These are phyloP conservation scores for Cichlasoma orientale DNA, from an alignment of 2,797 vertebrate species.

Conservation along the genomic window DNA sequence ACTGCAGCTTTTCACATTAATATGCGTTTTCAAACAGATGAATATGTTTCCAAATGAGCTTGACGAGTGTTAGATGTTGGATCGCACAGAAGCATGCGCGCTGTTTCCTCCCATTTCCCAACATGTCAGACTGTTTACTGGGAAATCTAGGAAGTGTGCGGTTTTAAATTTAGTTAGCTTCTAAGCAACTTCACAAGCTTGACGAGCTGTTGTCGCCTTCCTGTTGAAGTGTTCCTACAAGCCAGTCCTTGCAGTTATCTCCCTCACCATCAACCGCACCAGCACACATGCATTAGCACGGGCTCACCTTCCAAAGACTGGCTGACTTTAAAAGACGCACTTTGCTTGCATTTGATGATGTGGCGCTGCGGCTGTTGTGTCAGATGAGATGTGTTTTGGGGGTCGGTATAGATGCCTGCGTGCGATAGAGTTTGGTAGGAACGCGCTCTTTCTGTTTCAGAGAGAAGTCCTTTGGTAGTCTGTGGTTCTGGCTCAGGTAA, in stretches of 20 bases:
- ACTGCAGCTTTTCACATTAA: not conserved
- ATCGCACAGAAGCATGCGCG: not conserved
- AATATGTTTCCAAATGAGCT: not conserved
- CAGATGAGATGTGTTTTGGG: slow-evolving; percentile 64
- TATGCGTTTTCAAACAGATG: not conserved
- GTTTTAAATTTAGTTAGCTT: slow-evolving; percentile 37
- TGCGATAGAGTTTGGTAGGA: slow-evolving; percentile 48
- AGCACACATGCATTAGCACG: slow-evolving; percentile 15
- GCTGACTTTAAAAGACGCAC: slow-evolving; percentile 38
- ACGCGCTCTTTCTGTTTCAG: slow-evolving; percentile 25
- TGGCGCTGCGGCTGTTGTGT: slow-evolving; percentile 57
- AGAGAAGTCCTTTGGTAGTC: slow-evolving; percentile 27
- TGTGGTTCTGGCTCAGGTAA: slow-evolving; percentile 59
- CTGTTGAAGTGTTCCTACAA: not conserved
- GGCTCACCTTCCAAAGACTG: slow-evolving; percentile 53
- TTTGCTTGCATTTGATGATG: slow-evolving; percentile 43
- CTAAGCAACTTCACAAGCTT: slow-evolving; percentile 7
- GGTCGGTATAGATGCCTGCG: slow-evolving; percentile 59
- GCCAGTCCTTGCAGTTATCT: not conserved
- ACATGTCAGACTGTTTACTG: not conserved
- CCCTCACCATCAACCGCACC: slow-evolving; percentile 6
- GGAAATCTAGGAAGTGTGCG: not conserved
- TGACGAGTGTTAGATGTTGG: not conserved
- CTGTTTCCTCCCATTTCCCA: not conserved
- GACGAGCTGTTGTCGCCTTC: slow-evolving; percentile 47